phyloP scores from a whole-genome alignment of 2,797 vertebrate genomes.

The Manis crassicaudata region DNA sequence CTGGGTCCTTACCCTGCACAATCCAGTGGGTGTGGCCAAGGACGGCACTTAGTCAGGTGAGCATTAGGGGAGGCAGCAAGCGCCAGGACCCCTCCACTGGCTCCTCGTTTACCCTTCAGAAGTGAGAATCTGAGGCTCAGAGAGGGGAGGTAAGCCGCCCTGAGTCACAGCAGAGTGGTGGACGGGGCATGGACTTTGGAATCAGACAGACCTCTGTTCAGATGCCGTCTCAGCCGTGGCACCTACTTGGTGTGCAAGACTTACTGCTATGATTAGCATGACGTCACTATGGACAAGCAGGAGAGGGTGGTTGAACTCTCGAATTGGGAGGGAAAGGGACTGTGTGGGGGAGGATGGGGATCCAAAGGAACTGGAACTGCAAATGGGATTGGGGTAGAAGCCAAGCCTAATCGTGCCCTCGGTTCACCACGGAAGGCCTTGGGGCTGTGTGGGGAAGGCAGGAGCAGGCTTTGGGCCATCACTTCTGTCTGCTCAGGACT shows the following conservation, averaged over 20 bases:
- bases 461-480: not conserved
- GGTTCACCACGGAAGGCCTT: not conserved
- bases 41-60: not conserved
- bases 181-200: not conserved
- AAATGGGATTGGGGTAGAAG: not conserved
- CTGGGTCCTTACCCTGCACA: not conserved
- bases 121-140: not conserved
- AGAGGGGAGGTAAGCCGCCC: not conserved
- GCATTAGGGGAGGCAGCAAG: not conserved
- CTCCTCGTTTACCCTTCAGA: not conserved
- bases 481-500: not conserved
- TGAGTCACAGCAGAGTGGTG: not conserved
- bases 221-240: not conserved
- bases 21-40: not conserved
- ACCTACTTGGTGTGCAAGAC: not conserved
- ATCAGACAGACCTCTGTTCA: not conserved
- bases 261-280: not conserved
- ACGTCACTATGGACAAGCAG: not conserved
- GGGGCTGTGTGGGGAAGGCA: not conserved
- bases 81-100: accelerated
- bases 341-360: not conserved
- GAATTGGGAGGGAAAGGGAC: not conserved
- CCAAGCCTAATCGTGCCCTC: not conserved
- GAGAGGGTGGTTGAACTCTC: not conserved
- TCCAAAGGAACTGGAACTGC: not conserved